A percentile compares a stretch with the other conserved stretches of the same genome.
Conservation (phyloP, 92 coral and sea anemone genomes). For the Parazoanthus swiftii region DNA sequence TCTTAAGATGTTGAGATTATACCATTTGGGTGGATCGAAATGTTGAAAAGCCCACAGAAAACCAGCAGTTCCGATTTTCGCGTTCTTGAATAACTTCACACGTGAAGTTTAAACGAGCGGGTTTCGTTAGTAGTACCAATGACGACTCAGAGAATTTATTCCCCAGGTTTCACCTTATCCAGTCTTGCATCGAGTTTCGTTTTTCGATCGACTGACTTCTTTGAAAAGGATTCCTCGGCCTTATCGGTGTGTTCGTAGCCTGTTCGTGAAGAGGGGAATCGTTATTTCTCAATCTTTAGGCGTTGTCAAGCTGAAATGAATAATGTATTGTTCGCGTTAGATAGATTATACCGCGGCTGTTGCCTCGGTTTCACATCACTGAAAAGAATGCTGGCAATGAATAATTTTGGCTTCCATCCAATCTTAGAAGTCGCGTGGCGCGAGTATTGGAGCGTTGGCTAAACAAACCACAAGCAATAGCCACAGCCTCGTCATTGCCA, state of each 20-base stretch:
- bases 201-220: too few species aligned
- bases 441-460: background rate
- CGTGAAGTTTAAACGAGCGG: background rate
- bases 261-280: background rate
- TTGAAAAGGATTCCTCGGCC: too few species aligned
- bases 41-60: background rate
- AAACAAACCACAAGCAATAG: background rate
- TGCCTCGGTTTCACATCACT: background rate
- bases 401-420: background rate
- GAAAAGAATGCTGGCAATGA: background rate
- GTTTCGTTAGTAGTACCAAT: background rate
- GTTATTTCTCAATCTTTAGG: background rate
- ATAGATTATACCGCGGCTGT: background rate
- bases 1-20: background rate
- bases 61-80: background rate
- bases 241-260: background rate
- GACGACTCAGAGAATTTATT: too few species aligned
- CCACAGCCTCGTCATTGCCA: background rate
- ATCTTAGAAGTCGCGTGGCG: background rate
- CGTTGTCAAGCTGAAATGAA: background rate
- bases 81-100: background rate
- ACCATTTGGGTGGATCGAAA: background rate
- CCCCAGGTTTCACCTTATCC: too few species aligned
- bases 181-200: too few species aligned
- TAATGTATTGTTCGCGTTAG: background rate